Evolutionary conservation across 2,797 vertebrate species (phyloP).

Genomic region (Propithecus deckenii): DNA sequence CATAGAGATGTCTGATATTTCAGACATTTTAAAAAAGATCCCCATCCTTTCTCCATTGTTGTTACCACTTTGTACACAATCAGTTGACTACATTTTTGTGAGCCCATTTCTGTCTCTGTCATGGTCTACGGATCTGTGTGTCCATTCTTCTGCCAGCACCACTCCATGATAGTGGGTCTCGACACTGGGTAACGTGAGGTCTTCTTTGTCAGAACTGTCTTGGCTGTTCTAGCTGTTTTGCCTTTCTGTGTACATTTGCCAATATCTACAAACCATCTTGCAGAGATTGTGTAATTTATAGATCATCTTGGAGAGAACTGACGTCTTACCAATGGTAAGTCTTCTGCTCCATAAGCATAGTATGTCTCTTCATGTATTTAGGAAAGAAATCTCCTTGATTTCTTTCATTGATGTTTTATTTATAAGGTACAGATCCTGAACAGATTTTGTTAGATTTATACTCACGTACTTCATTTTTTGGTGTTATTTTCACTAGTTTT

Average conservation of each 20-base stretch:
- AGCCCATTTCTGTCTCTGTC: background rate
- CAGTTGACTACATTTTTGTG: rapidly evolving
- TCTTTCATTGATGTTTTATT: background rate
- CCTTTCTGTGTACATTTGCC: background rate
- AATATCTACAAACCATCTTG: background rate
- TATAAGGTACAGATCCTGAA: background rate
- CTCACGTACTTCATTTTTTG: background rate
- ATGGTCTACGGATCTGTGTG: rapidly evolving
- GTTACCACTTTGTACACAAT: background rate
- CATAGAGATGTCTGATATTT: background rate
- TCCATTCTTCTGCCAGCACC: background rate
- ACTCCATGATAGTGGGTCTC: rapidly evolving
- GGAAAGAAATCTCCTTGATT: background rate
- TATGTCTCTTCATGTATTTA: background rate
- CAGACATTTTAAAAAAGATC: background rate
- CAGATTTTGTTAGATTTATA: background rate
- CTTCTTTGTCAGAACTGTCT: background rate
- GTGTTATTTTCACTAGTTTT: background rate
- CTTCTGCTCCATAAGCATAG: rapidly evolving
- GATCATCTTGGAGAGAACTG: background rate
- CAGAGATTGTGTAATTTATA: background rate
- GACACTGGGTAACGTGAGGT: background rate
- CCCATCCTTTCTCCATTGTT: background rate
- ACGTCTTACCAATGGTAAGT: background rate
- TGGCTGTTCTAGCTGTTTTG: background rate